Evolutionary conservation across 2,113 vertebrate species (phyloP).

Genomic region (Myrmecobius fasciatus): DNA sequence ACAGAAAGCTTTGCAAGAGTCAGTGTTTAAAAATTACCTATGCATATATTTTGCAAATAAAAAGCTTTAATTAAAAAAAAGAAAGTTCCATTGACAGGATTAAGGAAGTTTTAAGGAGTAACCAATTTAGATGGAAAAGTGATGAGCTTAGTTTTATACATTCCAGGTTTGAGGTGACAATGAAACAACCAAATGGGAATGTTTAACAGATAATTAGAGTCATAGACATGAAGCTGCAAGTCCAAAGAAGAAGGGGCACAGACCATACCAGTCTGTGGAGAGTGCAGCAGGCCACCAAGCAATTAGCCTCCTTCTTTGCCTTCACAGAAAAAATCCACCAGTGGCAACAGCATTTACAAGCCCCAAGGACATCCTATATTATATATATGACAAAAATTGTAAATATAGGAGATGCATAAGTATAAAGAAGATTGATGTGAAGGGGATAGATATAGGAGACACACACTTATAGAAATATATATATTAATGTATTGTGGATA

Average conservation of each 20-base stretch:
- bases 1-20: no score
- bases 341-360: slow-evolving; percentile 1
- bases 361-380: neutral
- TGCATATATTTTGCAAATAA: no score
- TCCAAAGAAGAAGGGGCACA: neutral
- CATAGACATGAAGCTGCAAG: neutral
- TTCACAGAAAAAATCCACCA: neutral
- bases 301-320: neutral
- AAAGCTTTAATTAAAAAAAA: no score
- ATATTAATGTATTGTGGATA: neutral
- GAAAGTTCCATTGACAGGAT: neutral
- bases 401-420: no score
- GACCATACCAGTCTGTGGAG: slow-evolving; percentile 8
- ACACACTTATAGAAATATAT: neutral
- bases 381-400: no score
- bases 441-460: neutral
- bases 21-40: no score
- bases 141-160: neutral
- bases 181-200: slow-evolving; percentile 39
- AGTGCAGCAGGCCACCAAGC: neutral
- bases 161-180: neutral
- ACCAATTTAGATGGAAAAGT: neutral
- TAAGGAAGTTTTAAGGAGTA: neutral
- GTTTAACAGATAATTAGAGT: neutral
- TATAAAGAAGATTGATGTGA: no score